Percentiles rank a stretch among this genome's conserved stretches.
Conservation (phyloP, 1,140 invertebrate species). For the Harlomillsia oculata region DNA sequence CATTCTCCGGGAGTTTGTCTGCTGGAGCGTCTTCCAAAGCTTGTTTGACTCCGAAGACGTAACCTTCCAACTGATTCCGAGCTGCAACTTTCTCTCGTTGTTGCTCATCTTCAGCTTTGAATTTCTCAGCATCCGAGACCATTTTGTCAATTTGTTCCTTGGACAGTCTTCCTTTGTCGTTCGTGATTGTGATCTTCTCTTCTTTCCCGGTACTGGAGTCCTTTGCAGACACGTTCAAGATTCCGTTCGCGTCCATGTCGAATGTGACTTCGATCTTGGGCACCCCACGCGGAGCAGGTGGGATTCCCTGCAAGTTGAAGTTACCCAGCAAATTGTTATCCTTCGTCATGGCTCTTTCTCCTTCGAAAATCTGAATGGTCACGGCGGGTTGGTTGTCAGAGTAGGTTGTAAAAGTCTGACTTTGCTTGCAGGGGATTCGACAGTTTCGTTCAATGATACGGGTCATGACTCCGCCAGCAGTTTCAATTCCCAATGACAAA, state of each 20-base stretch:
- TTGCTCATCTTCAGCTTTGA: conserved; percentile 56
- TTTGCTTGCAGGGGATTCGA: conserved; percentile 47
- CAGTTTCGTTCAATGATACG: conserved; percentile 52
- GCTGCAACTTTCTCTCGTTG: conserved; percentile 52
- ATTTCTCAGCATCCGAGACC: conserved; percentile 67
- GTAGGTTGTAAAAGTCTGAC: conserved; percentile 48
- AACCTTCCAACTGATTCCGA: conserved; percentile 70
- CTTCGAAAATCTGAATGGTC: conserved; percentile 66
- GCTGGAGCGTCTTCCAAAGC: conserved; percentile 52
- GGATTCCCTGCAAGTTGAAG: conserved; percentile 66
- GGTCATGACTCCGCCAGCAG: conserved; percentile 50
- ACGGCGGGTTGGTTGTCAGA: conserved; percentile 61
- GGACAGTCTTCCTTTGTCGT: conserved; percentile 53
- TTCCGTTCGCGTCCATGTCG: conserved; percentile 69
- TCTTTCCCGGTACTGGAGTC: conserved; percentile 61
- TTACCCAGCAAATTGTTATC: conserved; percentile 69
- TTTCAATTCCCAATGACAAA: conserved; percentile 49
- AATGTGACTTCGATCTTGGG: conserved; percentile 68
- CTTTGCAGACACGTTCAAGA: conserved; percentile 66
- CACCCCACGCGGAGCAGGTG: conserved; percentile 68
- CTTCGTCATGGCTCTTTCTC: conserved; percentile 66
- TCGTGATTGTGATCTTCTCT: conserved; percentile 26
- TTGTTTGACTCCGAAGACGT: conserved; percentile 72
- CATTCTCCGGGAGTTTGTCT: conserved; percentile 48
- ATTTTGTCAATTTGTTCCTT: conserved; percentile 88